phyloP scores from a whole-genome alignment of 2,888 invertebrate genomes.

The Volucella zonaria region DNA sequence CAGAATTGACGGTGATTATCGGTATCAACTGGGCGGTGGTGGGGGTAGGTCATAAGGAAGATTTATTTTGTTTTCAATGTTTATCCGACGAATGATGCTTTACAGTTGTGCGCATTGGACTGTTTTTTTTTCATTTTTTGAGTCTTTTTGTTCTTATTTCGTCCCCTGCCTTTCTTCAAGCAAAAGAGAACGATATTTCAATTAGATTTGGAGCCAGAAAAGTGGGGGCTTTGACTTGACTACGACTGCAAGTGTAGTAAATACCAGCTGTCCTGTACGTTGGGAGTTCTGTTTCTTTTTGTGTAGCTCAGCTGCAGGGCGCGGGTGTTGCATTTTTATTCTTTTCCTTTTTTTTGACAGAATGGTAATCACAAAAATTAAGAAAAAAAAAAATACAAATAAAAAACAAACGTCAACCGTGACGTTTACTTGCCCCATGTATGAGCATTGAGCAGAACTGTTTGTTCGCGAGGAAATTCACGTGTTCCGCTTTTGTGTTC shows the following conservation, averaged over 20 bases:
- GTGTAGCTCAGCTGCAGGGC: constrained; percentile 4
- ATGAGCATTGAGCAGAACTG: neutral
- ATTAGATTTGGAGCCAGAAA: constrained; percentile 52
- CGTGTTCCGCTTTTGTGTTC: constrained; percentile 50
- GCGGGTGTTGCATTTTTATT: constrained; percentile 28
- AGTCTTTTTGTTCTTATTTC: constrained; percentile 2
- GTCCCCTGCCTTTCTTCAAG: neutral
- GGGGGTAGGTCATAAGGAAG: constrained; percentile 37
- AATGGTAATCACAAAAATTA: neutral
- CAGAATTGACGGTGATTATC: constrained; percentile 72
- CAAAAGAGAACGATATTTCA: constrained; percentile 57
- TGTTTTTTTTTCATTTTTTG: neutral
- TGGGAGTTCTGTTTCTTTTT: constrained; percentile 1
- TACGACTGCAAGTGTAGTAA: constrained; percentile 15
- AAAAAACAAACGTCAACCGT: constrained; percentile 45
- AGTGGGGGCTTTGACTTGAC: neutral
- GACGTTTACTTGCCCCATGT: constrained; percentile 32
- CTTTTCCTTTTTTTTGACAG: constrained; percentile 6
- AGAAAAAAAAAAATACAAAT: constrained; percentile 16
- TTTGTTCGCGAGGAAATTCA: constrained; percentile 45
- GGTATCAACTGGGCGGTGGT: constrained; percentile 48
- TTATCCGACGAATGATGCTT: constrained; percentile 69
- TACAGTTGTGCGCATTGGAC: constrained; percentile 35
- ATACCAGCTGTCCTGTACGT: constrained; percentile 28
- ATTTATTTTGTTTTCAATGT: constrained; percentile 72